Base-by-base conservation (phyloP, 2,888 invertebrate species). In the Sericinus montela region DNA sequence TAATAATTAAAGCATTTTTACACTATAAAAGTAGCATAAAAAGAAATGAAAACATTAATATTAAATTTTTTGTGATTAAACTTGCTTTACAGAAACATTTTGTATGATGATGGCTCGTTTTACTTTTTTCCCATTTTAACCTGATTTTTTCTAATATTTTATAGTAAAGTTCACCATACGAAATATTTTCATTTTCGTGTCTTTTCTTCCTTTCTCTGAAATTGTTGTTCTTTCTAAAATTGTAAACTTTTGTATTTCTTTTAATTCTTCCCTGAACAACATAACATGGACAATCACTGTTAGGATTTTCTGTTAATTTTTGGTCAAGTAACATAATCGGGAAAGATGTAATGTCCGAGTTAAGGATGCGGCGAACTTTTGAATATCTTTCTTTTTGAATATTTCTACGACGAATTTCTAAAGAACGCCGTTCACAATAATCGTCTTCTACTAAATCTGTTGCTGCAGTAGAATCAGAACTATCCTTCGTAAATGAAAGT, bases 371-470 rank as follows among this genome's bases (percentile, higher is more conserved):
- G 13, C 39, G 0, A 16, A 45, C 15, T 9, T 54, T 29, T 57
- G 43, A 14, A 19, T n/a, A 44, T 11, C 52, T 48, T 38, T 48
- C 42, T 46, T 65, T 57, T 39, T 41, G 6, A 15, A 65, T 67
- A 61, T 77, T 64, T 60, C 76, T 62, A 50, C 69, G 69, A 39
- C 57, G 65, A 43, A 79, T 53, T 43, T 82, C 71, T 13, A 85
- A 67, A 11, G 80, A 75, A 19, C 80, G 68, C 38, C 72, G 72
- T 65, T 86, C 85, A 57, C 87, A 88, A 59, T 88, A 88, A 54
- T 87, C 87, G 57, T 75, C 82, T 41, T 85, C 80, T 35, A 69
- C 71, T 41, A 51, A 45, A 47, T 53, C 58, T 25, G 44, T 41
- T 13, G 35, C 48, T 9, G 56, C 48, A 16, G 25, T 35, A 7